Conservation (phyloP, 2,888 invertebrate species). For the Apoda limacodes region DNA sequence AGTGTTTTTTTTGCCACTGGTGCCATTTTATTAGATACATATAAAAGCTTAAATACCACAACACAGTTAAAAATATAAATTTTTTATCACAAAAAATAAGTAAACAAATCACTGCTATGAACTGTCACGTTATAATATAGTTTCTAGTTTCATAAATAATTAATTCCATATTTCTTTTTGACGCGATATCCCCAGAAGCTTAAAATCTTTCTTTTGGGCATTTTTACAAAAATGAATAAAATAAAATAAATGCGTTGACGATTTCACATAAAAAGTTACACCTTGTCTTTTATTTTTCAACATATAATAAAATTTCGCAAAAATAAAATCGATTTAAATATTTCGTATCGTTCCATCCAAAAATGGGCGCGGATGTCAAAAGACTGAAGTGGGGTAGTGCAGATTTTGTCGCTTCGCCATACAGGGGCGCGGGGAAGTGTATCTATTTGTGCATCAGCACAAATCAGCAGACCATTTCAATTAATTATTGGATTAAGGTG, state of each 20-base stretch:
- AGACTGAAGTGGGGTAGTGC: conserved; percentile 59
- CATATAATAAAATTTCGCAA: conserved; percentile 35
- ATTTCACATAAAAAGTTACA: no score
- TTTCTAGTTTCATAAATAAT: no score
- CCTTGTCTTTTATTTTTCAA: conserved; percentile 23
- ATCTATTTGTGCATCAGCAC: conserved; percentile 63
- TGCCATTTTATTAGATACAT: conserved; percentile 46
- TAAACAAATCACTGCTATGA: no score
- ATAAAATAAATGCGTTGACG: no score
- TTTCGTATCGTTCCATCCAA: conserved; percentile 62
- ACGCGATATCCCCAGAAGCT: no score
- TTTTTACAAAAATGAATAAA: no score
- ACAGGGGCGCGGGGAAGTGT: conserved; percentile 25
- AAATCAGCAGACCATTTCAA: conserved; percentile 66
- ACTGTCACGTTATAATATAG: no score
- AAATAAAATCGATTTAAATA: conserved; percentile 43
- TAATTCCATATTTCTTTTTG: no score
- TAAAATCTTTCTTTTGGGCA: no score
- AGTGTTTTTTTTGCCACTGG: conserved; percentile 49
- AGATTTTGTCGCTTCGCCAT: conserved; percentile 33
- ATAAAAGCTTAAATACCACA: conserved; percentile 50
- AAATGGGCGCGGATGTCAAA: conserved; percentile 67
- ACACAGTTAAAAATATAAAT: conserved; percentile 27
- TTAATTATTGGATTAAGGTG: conserved; percentile 70
- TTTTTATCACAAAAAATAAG: no score